Evolutionary conservation across 2,888 invertebrate species (phyloP).

Genomic region (Tuta absoluta): DNA sequence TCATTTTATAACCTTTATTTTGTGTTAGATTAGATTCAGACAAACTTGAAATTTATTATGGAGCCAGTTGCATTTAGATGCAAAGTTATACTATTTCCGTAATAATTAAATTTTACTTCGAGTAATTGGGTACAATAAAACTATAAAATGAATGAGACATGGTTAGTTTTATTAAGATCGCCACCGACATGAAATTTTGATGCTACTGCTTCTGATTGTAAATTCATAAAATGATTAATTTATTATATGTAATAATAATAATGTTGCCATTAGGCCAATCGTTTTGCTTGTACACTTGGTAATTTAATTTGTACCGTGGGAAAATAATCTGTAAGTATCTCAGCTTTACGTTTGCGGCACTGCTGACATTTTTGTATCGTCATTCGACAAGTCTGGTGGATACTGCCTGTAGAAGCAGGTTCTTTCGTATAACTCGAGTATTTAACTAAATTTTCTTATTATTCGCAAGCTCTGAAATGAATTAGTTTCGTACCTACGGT

Average conservation of each 20-base stretch:
- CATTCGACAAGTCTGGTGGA: too few species aligned
- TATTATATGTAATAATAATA: too few species aligned
- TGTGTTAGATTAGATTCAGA: constrained; percentile 25
- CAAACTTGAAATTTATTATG: constrained; percentile 6
- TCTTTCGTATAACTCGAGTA: too few species aligned
- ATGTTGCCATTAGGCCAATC: background rate
- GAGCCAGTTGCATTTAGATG: background rate
- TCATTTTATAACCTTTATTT: constrained; percentile 18
- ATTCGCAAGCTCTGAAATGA: too few species aligned
- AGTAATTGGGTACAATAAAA: constrained; percentile 22
- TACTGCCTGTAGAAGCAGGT: too few species aligned
- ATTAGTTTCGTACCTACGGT: too few species aligned
- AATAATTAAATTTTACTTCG: constrained; percentile 13
- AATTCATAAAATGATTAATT: background rate
- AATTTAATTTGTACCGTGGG: background rate
- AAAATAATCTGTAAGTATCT: background rate
- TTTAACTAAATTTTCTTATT: too few species aligned
- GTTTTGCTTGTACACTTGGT: background rate
- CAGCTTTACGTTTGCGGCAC: too few species aligned
- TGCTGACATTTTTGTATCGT: too few species aligned
- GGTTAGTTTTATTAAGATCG: background rate
- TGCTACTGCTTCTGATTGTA: background rate
- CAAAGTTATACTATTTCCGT: constrained; percentile 17
- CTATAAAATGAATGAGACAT: background rate
- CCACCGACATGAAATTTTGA: background rate